Evolutionary conservation across 2,113 vertebrate species (phyloP).

Genomic region (Meriones unguiculatus): DNA sequence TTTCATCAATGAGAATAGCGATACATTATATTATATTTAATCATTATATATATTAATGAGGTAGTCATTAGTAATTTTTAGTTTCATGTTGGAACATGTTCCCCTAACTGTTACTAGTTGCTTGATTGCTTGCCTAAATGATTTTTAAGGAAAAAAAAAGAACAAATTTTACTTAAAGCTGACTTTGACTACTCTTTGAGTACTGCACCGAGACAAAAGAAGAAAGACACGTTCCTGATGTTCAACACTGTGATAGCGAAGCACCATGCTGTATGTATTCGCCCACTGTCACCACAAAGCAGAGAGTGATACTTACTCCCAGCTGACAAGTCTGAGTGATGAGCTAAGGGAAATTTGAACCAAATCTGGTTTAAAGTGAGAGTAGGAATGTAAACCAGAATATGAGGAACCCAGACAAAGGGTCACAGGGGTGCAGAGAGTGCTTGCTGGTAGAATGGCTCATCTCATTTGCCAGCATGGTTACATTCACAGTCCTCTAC

Average conservation of each 20-base stretch:
- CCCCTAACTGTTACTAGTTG: conserved; percentile 33
- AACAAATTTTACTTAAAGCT: conserved; percentile 1
- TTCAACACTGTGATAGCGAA: background rate
- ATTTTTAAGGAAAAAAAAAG: conserved; percentile 28
- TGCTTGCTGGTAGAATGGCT: background rate
- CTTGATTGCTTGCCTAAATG: conserved; percentile 25
- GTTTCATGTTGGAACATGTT: conserved; percentile 19
- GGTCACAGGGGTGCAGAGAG: background rate
- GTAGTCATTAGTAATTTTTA: background rate
- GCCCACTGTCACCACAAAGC: background rate
- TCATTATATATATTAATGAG: background rate
- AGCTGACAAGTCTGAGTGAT: background rate
- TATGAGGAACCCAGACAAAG: background rate
- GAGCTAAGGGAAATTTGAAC: background rate
- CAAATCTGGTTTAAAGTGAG: conserved; percentile 1
- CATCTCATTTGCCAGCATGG: background rate
- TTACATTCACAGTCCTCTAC: background rate
- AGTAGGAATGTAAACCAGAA: background rate
- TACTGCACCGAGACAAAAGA: background rate
- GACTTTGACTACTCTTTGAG: background rate
- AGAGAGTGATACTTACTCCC: background rate
- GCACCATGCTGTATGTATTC: background rate
- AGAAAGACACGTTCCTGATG: background rate
- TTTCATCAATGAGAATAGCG: background rate
- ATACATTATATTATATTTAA: background rate